Evolutionary conservation across 2,113 vertebrate genomes (phyloP), one percentile per base, ranked within the genome.

Genomic region (Alexandromys fortis): DNA sequence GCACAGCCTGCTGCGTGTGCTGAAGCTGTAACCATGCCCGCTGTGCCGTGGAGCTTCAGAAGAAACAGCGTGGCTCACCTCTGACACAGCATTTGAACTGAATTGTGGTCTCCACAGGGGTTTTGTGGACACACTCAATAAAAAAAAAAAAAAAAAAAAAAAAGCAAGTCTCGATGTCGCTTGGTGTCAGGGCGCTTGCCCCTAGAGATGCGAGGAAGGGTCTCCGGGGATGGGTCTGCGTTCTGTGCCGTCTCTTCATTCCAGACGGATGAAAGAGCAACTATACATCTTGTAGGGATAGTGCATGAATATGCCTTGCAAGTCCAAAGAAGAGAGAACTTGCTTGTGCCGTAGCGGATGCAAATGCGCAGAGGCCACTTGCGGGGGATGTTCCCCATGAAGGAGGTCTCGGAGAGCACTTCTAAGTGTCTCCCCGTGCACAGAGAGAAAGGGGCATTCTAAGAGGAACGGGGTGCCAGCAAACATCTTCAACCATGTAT

Each of bases 71-170:
- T 85, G 63, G 1, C 7, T 90, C 3, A 16, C 63, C 10, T 89
- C 9, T 92, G 42, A 22, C 24, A 91, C 26, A 75, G 58, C 68
- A 88, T 92, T 97, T 81, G 63, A 73, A 95, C 17, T 58, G 17
- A 93, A 90, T 77, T 90, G 42, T 30, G 47, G 58, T 42, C 5
- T 79, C 52, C 65, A 21, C 42, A 52, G 42, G 83, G 26, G 55
- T 83, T 89, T 28, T 76, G 58, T 42, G 22, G 73, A 89, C 49
- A 76, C 28, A 52, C 5, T 67, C 24, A 78, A 22, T 55, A 30
- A 85, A 28, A 21, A 52, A 35, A n/a, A 1, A 1, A 4, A 35
- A n/a, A 1, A 1, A 30, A 85, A 28, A 21, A 52, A 35, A n/a
- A 1, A 1, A 4, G 33, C 19, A 12, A 91, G 75, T 13, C n/a